Evolutionary conservation across 2,888 invertebrate genomes (phyloP), one percentile per base, ranked within the genome.

Genomic region (Eudasyphora cyanicolor): DNA sequence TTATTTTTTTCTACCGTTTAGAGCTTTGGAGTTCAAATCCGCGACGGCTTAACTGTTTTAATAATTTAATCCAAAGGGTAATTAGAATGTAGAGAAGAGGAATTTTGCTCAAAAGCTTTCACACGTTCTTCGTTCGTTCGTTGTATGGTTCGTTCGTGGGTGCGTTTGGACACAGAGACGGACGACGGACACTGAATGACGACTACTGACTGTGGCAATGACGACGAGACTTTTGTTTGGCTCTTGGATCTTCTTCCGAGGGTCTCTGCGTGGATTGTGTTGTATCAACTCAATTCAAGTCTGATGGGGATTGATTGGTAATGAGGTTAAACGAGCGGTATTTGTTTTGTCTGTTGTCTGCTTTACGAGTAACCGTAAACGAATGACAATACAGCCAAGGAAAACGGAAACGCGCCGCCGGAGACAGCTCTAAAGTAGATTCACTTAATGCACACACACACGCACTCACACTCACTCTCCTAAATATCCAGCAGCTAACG

Each of bases 51-150:
- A 87, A 88, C 85, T 88, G 88, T 88, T 88, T 89, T 90, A 90
- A 90, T 89, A 89, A 88, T 89, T 89, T 90, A 90, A 90, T 90
- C 90, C 90, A 88, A 87, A 87, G 87, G 88, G 89, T 89, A 90
- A 90, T 90, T 90, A 90, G 89, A 88, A 86, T 90, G 81, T n/a
- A n/a, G 76, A 49, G n/a, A 19, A 49, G 49, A n/a, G n/a, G n/a
- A n/a, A n/a, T n/a, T n/a, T n/a, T n/a, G n/a, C n/a, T n/a, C n/a
- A n/a, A n/a, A n/a, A n/a, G n/a, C n/a, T n/a, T n/a, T n/a, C n/a
- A n/a, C n/a, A n/a, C n/a, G n/a, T n/a, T n/a, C 49, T 49, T 49
- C 49, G 49, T 49, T 49, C 49, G 49, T 4, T 49, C 19, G n/a
- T n/a, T n/a, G n/a, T n/a, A n/a, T n/a, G n/a, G n/a, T 42, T 60